Evolutionary conservation across 2,888 invertebrate species (phyloP).

Genomic region (Sisyra nigra): DNA sequence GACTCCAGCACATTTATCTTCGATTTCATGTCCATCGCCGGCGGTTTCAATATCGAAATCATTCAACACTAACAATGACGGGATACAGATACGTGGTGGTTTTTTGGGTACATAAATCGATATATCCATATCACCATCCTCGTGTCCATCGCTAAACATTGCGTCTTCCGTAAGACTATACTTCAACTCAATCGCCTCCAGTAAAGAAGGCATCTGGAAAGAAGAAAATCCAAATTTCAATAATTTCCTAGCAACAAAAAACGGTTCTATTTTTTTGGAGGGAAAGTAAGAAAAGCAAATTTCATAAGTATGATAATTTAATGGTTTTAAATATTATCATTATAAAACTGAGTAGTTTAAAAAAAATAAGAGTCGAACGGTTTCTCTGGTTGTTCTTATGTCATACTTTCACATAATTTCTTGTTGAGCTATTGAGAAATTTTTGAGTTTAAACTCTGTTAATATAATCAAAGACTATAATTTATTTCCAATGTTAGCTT

Average conservation of each 20-base stretch:
- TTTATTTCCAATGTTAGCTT: too few species aligned
- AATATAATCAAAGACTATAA: too few species aligned
- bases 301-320: too few species aligned
- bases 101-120: slow-evolving; percentile 77
- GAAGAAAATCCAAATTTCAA: slow-evolving; percentile 6
- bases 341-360: too few species aligned
- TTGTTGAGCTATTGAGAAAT: too few species aligned
- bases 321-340: too few species aligned
- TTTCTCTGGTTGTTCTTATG: too few species aligned
- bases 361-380: too few species aligned
- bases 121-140: slow-evolving; percentile 48
- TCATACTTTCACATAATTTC: too few species aligned
- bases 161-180: slow-evolving; percentile 41
- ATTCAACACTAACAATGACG: slow-evolving; percentile 72
- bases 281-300: too few species aligned
- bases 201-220: slow-evolving; percentile 61
- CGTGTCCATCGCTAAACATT: slow-evolving; percentile 36
- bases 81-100: slow-evolving; percentile 59
- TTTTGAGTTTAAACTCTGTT: too few species aligned
- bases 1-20: slow-evolving; percentile 76
- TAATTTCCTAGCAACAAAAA: background rate
- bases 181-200: slow-evolving; percentile 80
- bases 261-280: background rate
- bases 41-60: slow-evolving; percentile 84
- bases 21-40: slow-evolving; percentile 63